Base-by-base conservation (phyloP, 2,113 vertebrate species). In the Datnioides undecimradiatus region DNA sequence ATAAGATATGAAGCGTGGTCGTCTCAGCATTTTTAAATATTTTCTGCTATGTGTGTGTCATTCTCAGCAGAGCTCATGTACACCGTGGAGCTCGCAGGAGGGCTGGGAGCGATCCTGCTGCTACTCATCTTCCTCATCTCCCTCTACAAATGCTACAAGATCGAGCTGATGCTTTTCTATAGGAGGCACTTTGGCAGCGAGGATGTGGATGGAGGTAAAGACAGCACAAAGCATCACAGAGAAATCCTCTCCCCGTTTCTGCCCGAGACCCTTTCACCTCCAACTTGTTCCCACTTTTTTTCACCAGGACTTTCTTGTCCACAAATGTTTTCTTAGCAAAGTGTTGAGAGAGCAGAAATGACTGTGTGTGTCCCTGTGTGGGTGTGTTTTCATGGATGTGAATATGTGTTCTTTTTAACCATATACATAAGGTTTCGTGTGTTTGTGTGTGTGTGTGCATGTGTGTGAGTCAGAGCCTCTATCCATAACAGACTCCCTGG, bases 141-240 rank as follows among this genome's bases (percentile, higher is more conserved):
- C 89, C 88, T 98, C 91, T 98, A 99, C 95, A 99, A 99, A 88
- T 99, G 97, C 93, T 98, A 98, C 95, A 97, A 96, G 94, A 97
- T 99, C 82, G 97, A 99, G 93, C 95, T 99, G 87, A 97, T 98
- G 97, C 96, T 99, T 64, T 99, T 98, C 95, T 99, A 99, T 87
- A 95, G 97, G 87, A 96, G 97, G 85, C 95, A 98, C 93, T 99
- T 99, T 91, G 98, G 98, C 93, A 96, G 96, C 51, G 97, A 99
- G 90, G 98, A 99, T 73, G 85, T 97, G 46, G 97, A 99, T 71
- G 97, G 96, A 96, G 98, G 98, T 99, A 97, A 95, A 93, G 74
- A 36, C 19, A 13, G 29, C 59, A 16, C 73, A 60, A 45, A 23
- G 9, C 25, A 9, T 67, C 23, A 36, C 12, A 38, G 58, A 41